These are phyloP conservation scores for Synanthedon andrenaeformis DNA, from an alignment of 2,888 invertebrate genomes.

Conservation along the genomic window DNA sequence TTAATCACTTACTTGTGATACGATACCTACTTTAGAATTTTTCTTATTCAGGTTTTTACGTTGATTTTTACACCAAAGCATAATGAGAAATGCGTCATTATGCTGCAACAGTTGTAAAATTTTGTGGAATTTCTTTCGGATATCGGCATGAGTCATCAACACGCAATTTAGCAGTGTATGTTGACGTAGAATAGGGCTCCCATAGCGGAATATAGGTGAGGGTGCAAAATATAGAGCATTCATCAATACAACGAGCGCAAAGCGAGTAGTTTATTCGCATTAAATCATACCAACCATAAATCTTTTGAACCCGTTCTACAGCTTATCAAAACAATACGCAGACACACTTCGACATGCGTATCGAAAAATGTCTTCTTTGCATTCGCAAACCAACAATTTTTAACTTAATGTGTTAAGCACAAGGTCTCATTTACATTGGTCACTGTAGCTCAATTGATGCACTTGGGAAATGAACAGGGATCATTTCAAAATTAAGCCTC, in stretches of 20 bases:
- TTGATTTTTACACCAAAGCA: too few species aligned
- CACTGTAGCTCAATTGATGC: conserved; percentile 21
- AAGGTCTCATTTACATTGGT: conserved; percentile 42
- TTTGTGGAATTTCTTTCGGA: neutral
- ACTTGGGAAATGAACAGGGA: conserved; percentile 27
- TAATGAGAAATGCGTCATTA: too few species aligned
- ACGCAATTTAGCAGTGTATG: neutral
- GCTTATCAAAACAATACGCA: conserved; percentile 72
- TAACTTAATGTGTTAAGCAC: conserved; percentile 27
- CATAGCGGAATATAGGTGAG: conserved; percentile 22
- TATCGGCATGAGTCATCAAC: neutral
- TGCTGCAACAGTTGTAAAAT: neutral
- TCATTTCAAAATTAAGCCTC: conserved; percentile 69
- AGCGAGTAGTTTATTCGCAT: conserved; percentile 68
- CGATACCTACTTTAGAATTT: too few species aligned
- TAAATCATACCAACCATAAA: conserved; percentile 69
- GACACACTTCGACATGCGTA: conserved; percentile 58
- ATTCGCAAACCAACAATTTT: conserved; percentile 20
- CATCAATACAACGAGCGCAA: conserved; percentile 58
- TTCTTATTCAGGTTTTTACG: too few species aligned
- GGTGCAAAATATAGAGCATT: conserved; percentile 52
- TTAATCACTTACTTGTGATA: too few species aligned
- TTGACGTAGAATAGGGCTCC: neutral
- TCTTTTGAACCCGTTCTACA: conserved; percentile 67
- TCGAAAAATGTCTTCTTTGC: conserved; percentile 44